Evolutionary conservation across 37 sponge, comb jelly and placozoan genomes (phyloP), one percentile per base, ranked within the genome.

Genomic region (Cladorhizidae sp.): DNA sequence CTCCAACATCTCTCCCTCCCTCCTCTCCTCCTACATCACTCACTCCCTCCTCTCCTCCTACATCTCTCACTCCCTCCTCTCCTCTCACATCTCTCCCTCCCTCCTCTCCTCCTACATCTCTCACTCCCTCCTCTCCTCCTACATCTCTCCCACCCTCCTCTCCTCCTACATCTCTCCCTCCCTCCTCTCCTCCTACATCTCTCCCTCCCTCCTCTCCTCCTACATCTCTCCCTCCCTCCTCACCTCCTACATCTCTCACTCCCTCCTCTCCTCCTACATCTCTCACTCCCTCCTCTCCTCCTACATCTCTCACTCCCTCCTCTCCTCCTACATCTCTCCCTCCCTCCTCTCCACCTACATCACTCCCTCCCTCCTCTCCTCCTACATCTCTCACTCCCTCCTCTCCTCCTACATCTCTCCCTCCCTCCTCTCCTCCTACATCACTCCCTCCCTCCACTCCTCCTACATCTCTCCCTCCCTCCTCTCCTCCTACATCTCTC

Each of bases 311-410:
- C 45, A n/a, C 75, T 29, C 42, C 45, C 67, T 78, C 69, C 57
- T 9, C 32, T 42, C 23, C 50, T 64, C 80, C 5, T 67, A 36
- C 51, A 9, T 22, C 33, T 65, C 2, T 31, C 35, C 35, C 54
- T 65, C 68, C 32, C 52, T 39, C 68, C 25, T n/a, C 40, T 45
- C 80, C 40, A 68, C 40, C 80, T 26, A 68, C 40, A 8, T 40
- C 52, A 25, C 31, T 40, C 51, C 35, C 40, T 32, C 2, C 67
- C 20, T 93, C 83, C 40, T 35, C 87, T 23, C 57, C 83, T 64
- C 40, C 89, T 42, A 69, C 80, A 8, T 92, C 78, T 54, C 28
- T 28, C 39, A 28, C 40, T 38, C 69, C 5, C 15, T 8, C 69
- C 69, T 42, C 52, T 49, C 52, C 28, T 36, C 37, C 3, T 68